Evolutionary conservation across 1,140 invertebrate species (phyloP).

Genomic region (Glossosoma conforme): DNA sequence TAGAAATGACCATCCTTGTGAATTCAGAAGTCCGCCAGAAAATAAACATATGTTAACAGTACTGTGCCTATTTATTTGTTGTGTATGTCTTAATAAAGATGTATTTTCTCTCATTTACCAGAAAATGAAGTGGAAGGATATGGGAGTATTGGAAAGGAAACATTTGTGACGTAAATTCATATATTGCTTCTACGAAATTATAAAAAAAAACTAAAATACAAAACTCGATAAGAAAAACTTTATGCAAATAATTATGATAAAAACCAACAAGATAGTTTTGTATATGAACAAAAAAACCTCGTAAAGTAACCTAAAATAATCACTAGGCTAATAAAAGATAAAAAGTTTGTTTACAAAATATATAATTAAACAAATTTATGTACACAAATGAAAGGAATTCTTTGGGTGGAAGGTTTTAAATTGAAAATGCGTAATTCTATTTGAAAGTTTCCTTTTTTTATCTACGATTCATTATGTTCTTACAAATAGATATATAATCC

Average conservation of each 20-base stretch:
- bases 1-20: too few relatives aligned
- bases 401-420: slow-evolving; percentile 29
- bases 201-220: background rate
- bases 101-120: too few relatives aligned
- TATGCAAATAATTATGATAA: slow-evolving; percentile 21
- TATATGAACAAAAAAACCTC: slow-evolving; percentile 4
- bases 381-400: slow-evolving; percentile 18
- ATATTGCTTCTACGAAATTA: background rate
- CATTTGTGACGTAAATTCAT: slow-evolving; percentile 16
- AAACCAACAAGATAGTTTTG: background rate
- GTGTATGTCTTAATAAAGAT: too few relatives aligned
- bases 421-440: slow-evolving; percentile 51
- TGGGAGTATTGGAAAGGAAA: background rate
- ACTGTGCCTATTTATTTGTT: too few relatives aligned
- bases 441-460: slow-evolving; percentile 54
- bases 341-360: background rate
- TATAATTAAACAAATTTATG: slow-evolving; percentile 9
- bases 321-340: background rate
- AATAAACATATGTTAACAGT: too few relatives aligned
- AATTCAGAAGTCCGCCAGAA: too few relatives aligned
- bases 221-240: slow-evolving; percentile 18
- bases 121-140: too few relatives aligned
- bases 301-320: slow-evolving; percentile 6
- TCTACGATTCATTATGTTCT: slow-evolving; percentile 54
- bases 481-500: slow-evolving; percentile 52